Base-by-base conservation (phyloP, 2,113 vertebrate genomes). In the Clarias macrocephalus region DNA sequence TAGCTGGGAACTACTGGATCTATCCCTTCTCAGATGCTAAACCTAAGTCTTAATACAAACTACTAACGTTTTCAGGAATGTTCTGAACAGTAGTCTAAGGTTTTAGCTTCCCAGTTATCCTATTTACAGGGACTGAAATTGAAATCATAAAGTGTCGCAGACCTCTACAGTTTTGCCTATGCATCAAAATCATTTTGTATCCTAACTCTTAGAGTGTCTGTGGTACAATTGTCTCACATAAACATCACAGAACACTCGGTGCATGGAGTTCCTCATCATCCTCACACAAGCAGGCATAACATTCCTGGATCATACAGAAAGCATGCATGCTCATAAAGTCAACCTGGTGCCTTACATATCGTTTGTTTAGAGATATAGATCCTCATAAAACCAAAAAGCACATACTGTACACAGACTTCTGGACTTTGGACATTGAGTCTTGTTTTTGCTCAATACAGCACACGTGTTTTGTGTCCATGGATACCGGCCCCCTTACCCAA, bases 401-500 rank as follows among this genome's bases (percentile, higher is more conserved):
- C 48, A 52, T 54, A 48, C n/a, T 28, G 12, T 13, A 16, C 83
- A 60, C 23, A 84, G 5, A 30, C 12, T 37, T 30, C 52, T 59
- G 83, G 42, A 12, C 65, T 48, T 62, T 79, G 68, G 48, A 16
- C 28, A 52, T 4, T 23, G 33, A 77, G 59, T 28, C 15, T 33
- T 65, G 42, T 59, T 82, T 30, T 89, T 77, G 0, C 0, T 65
- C 89, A 88, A 85, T 90, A 3, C 11, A 91, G 95, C 94, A 91
- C 90, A 88, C 92, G 88, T 66, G 88, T 85, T 62, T 89, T 66
- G 92, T 93, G 91, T 95, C 94, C 91, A 99, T 99, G 97, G 97
- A 97, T 93, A 96, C 96, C 0, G 84, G 94, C 90, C 96, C 95
- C 93, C 94, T 99, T 93, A 96, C 97, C 95, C 97, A 96, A 93